Base-by-base conservation (phyloP, 2,888 invertebrate genomes). In the Rhynchonema sp. region DNA sequence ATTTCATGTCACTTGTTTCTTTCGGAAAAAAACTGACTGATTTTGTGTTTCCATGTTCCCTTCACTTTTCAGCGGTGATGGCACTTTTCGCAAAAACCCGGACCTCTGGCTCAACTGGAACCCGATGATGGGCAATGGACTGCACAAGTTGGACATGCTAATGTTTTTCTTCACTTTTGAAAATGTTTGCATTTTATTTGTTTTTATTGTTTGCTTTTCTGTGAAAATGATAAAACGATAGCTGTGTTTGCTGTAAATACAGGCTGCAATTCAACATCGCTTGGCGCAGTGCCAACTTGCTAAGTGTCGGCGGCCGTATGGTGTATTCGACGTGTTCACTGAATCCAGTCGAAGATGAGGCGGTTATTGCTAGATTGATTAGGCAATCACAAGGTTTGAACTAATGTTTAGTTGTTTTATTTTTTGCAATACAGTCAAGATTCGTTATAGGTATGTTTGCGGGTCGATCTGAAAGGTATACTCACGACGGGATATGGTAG, bases 31-130 rank as follows among this genome's bases (percentile, higher is more conserved):
- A 38, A 28, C 20, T 38, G 6, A 20, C 9, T 53, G 20, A 58
- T 23, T 26, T 25, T 28, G 23, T 30, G 27, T 53, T 22, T 62
- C 55, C 38, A 38, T 38, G 9, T 38, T 13, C 38, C 20, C 20
- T 38, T 38, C 38, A 38, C 20, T 66, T n/a, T 72, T 61, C 65
- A 76, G 75, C 68, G 96, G 96, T 0, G 96, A 98, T 78, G 96
- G 91, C 0, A 98, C 98, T 0, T 76, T 98, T 67, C 80, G 98
- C 57, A 98, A 99, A 77, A 98, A 96, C 78, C 85, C 87, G 0
- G 96, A 98, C 73, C 87, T 98, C 65, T 98, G 98, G 98, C 79
- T 82, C 64, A 92, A 90, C 71, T 99, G 98, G 98, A 87, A 85
- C 63, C 82, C 86, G 1, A 85, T 84, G 0, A 87, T 88, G 74